A percentile compares a stretch with the other conserved stretches of the same genome.
Evolutionary conservation across 2,113 vertebrate genomes (phyloP).

Genomic region (Camelus dromedarius): DNA sequence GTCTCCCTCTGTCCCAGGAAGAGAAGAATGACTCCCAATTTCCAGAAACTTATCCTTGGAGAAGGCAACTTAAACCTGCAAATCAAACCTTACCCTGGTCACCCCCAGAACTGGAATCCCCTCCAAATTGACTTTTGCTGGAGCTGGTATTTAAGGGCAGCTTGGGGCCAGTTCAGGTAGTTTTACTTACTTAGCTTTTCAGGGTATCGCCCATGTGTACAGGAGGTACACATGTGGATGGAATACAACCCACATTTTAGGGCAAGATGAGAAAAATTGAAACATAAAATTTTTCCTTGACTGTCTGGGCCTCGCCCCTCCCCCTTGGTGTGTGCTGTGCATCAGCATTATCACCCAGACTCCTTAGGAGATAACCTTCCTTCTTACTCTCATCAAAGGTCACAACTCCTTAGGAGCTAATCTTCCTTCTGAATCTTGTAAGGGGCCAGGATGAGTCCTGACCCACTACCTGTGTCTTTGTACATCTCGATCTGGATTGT

Average conservation of each 20-base stretch:
- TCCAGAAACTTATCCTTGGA: neutral
- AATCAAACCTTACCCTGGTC: neutral
- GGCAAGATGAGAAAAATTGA: neutral
- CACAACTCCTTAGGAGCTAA: neutral
- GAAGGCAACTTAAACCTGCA: neutral
- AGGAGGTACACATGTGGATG: neutral
- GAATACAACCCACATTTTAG: neutral
- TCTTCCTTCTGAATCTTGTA: neutral
- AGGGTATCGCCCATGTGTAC: neutral
- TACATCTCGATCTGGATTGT: neutral
- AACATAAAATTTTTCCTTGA: neutral
- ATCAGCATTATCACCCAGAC: neutral
- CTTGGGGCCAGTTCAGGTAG: neutral
- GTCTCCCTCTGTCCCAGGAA: neutral
- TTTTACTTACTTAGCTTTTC: neutral
- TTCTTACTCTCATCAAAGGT: neutral
- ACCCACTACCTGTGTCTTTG: neutral
- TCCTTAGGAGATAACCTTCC: neutral
- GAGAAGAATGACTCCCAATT: neutral
- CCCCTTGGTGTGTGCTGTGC: no score
- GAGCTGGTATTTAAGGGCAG: neutral
- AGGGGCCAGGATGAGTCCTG: neutral
- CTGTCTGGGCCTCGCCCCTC: neutral
- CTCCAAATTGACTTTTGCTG: neutral
- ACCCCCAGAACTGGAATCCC: no score